Evolutionary conservation across 2,888 invertebrate species (phyloP), one percentile per base, ranked within the genome.

Genomic region (Ellobium chinense): DNA sequence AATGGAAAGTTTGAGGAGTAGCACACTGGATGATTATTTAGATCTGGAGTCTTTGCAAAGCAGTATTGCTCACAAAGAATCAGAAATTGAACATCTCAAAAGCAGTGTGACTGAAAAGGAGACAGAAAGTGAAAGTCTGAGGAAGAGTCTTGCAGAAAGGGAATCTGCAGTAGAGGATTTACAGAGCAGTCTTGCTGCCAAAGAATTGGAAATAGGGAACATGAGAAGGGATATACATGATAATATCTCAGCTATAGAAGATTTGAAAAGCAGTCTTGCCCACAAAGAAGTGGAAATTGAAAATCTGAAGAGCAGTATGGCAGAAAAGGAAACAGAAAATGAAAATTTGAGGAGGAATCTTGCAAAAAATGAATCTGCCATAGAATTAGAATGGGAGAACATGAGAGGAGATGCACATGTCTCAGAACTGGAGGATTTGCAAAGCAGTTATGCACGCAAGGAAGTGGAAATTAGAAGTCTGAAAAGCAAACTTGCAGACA

Each of bases 281-380:
- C 46, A 75, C 24, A 66, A 34, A 27, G 74, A 83, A 58, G 79
- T 76, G n/a, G 85, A 87, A 74, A 85, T 84, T 68, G 60, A 78
- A 63, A 65, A 65, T 37, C 56, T 82, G 27, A 68, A 70, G 58
- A 63, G 77, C 27, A 29, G 31, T 54, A 65, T n/a, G 56, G 75
- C 65, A 54, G 54, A 65, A 34, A 75, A 12, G 24, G 70, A 80
- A 27, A 80, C 81, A 39, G 85, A 87, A 65, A 85, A 83, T 69
- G 36, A 73, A 60, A 68, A 63, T 46, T 68, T 83, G 31, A 66
- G 75, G 54, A 72, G 70, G 0, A 12, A 12, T 54, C 21, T 46
- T 75, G 54, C n/a, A 65, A 34, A 31, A 12, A 75, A 4, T 5
- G 63, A 62, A 39, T 12, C 29, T 74, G 37, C 27, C 18, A 14